Evolutionary conservation across 2,888 invertebrate genomes (phyloP).

Genomic region (Tortricodes alternella): DNA sequence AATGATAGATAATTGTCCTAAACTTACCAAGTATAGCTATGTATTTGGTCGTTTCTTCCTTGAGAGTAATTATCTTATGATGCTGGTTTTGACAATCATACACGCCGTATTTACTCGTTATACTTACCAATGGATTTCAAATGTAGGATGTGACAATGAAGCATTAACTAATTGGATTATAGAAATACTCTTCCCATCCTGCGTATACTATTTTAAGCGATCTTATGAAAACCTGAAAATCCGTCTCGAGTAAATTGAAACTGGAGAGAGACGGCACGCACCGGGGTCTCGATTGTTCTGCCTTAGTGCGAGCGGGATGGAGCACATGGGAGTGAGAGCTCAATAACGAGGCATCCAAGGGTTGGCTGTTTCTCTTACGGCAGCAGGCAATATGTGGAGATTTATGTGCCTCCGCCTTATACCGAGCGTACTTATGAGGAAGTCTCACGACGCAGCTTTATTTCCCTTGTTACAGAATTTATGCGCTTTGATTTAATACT

Average conservation of each 20-base stretch:
- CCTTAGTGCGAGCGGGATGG: constrained; percentile 53
- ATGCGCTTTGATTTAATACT: constrained; percentile 40
- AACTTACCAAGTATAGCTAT: too few species aligned
- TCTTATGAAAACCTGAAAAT: constrained; percentile 79
- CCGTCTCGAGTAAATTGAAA: constrained; percentile 83
- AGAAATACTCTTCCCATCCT: constrained; percentile 4
- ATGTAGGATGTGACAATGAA: too few species aligned
- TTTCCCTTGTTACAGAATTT: constrained; percentile 57
- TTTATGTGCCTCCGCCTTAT: constrained; percentile 70
- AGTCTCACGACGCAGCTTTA: constrained; percentile 64
- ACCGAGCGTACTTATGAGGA: constrained; percentile 62
- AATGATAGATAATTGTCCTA: too few species aligned
- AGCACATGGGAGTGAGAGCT: constrained; percentile 75
- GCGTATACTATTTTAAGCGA: constrained; percentile 48
- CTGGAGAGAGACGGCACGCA: constrained; percentile 68
- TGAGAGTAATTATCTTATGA: too few species aligned
- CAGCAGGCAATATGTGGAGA: constrained; percentile 77
- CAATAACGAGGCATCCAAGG: constrained; percentile 83
- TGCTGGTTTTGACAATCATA: too few species aligned
- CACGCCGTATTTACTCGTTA: too few species aligned
- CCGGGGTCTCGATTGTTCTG: constrained; percentile 38
- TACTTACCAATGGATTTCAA: too few species aligned
- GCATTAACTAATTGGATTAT: too few species aligned
- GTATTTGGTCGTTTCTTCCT: too few species aligned
- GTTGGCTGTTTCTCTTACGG: constrained; percentile 80